Percentiles rank a stretch among this genome's conserved stretches.
Conservation (phyloP, 2,888 invertebrate genomes). For the Stenodema calcarata region DNA sequence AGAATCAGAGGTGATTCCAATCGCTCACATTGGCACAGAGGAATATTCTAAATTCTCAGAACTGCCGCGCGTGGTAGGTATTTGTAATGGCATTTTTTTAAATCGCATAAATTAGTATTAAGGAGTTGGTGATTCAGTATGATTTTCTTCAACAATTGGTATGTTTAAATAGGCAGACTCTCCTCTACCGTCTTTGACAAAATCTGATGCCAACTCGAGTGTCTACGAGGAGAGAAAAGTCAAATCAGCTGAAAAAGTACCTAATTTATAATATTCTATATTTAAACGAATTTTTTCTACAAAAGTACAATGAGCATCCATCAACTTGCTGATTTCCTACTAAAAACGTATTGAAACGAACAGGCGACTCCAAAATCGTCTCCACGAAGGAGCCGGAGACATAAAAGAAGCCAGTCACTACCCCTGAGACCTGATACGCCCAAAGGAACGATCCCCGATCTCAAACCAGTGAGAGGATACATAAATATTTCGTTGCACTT, state of each 20-base stretch:
- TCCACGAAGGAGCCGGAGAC: neutral
- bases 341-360: too few relatives aligned
- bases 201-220: neutral
- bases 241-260: neutral
- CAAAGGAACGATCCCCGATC: neutral
- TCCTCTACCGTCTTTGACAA: neutral
- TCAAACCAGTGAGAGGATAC: neutral
- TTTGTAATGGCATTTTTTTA: neutral
- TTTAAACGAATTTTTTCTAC: too few relatives aligned
- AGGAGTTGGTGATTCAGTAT: too few relatives aligned
- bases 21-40: neutral
- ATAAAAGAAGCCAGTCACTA: conserved; percentile 22
- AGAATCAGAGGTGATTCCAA: neutral
- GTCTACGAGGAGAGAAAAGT: neutral
- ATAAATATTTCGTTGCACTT: too few relatives aligned
- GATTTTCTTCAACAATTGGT: too few relatives aligned
- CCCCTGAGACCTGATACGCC: conserved; percentile 2
- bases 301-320: too few relatives aligned
- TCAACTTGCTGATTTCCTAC: too few relatives aligned
- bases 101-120: neutral
- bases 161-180: neutral
- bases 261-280: too few relatives aligned
- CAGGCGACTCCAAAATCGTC: neutral
- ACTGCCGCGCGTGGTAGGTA: neutral
- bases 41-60: neutral